phyloP scores from a whole-genome alignment of 2,797 vertebrate genomes.

The Premnoplex brunnescens region DNA sequence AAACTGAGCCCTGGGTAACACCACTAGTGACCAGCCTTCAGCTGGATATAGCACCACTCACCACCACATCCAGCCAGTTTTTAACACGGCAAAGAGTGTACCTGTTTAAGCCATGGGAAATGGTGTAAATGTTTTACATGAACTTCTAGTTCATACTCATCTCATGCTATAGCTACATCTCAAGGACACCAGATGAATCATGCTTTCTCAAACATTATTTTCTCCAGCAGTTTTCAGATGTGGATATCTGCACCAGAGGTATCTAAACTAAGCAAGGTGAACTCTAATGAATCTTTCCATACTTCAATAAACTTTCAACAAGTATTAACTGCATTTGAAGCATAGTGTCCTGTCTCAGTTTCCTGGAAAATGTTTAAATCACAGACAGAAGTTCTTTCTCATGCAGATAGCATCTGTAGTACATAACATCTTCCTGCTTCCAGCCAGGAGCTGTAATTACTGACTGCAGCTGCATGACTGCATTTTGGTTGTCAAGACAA shows the following conservation, averaged over 20 bases:
- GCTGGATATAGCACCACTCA: too few species aligned
- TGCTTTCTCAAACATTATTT: neutral
- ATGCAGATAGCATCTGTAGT: neutral
- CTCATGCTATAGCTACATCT: neutral
- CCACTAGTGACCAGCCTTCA: neutral
- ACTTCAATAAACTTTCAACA: neutral
- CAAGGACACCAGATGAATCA: neutral
- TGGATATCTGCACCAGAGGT: neutral
- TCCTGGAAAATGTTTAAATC: conserved; percentile 25
- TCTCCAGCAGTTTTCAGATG: neutral
- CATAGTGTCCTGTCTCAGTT: neutral
- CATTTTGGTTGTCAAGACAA: neutral
- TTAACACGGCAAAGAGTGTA: neutral
- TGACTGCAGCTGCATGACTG: neutral
- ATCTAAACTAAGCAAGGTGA: neutral
- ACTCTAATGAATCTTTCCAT: neutral
- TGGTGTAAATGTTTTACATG: neutral
- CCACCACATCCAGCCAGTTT: neutral
- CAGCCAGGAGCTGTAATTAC: neutral
- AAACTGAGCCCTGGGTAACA: neutral
- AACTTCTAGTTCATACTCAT: neutral
- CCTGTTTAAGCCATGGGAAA: neutral
- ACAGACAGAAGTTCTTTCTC: neutral
- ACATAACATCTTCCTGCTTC: neutral
- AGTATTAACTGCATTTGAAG: neutral